These are phyloP conservation scores for Perizoma flavofasciatum DNA, from an alignment of 2,888 invertebrate species.

Conservation along the genomic window DNA sequence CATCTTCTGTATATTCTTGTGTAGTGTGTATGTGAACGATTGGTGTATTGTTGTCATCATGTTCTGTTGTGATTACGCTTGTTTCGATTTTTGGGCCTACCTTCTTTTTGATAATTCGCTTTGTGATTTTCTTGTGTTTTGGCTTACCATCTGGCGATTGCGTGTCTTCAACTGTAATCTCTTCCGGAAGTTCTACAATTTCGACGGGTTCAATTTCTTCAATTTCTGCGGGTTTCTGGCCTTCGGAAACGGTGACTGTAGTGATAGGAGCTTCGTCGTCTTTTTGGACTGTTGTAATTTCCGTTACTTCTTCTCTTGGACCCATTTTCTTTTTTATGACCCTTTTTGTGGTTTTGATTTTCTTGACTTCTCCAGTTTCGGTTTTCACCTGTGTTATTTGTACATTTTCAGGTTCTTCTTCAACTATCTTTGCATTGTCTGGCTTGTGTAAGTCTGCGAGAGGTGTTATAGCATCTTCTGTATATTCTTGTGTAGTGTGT, in stretches of 20 bases:
- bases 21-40: conserved; percentile 31
- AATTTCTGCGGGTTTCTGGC: not conserved
- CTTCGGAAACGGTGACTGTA: conserved; percentile 1
- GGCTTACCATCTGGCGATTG: conserved; percentile 43
- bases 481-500: too few relatives aligned
- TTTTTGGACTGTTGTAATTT: conserved; percentile 70
- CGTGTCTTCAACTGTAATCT: conserved; percentile 40
- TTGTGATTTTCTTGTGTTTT: conserved; percentile 43
- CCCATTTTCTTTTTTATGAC: too few relatives aligned
- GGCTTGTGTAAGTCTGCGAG: too few relatives aligned
- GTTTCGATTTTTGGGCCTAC: conserved; percentile 18
- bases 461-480: too few relatives aligned
- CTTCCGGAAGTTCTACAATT: conserved; percentile 28
- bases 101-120: conserved; percentile 34
- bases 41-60: conserved; percentile 47
- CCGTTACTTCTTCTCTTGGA: conserved; percentile 55
- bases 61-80: conserved; percentile 35
- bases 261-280: conserved; percentile 55
- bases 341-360: too few relatives aligned
- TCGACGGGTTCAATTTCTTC: conserved; percentile 10
- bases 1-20: conserved; percentile 41
- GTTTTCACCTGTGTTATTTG: too few relatives aligned
- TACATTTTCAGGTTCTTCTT: too few relatives aligned
- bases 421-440: too few relatives aligned
- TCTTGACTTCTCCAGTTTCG: too few relatives aligned